Conservation (phyloP, 2,113 vertebrate species). For the Sinocyclocheilus maitianheensis region DNA sequence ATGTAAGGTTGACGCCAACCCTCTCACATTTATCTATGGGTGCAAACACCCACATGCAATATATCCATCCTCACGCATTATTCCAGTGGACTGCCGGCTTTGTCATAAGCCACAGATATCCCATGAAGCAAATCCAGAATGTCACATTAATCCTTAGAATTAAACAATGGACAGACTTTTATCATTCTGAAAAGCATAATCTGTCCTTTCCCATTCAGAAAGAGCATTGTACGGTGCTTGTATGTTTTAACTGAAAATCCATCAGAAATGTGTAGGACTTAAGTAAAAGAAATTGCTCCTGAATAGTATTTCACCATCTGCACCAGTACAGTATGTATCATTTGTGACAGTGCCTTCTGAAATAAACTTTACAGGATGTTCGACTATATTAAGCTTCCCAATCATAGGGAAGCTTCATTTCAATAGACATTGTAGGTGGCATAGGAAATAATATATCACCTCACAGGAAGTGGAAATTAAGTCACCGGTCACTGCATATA, state of each 20-base stretch:
- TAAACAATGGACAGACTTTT: constrained; percentile 35
- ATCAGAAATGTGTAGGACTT: constrained; percentile 16
- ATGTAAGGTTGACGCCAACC: not conserved
- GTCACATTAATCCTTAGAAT: constrained; percentile 23
- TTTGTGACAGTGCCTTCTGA: not conserved
- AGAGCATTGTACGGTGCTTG: not conserved
- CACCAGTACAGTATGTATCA: not conserved
- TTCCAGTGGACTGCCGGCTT: constrained; percentile 10
- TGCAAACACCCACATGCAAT: constrained; percentile 7
- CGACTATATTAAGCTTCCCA: not conserved
- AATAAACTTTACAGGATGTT: not conserved
- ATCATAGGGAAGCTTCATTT: not conserved
- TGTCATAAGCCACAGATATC: constrained; percentile 39
- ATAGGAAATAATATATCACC: not conserved
- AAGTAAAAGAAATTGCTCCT: not conserved
- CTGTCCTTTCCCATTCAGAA: constrained; percentile 49
- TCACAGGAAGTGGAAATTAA: too few species aligned
- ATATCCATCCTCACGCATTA: constrained; percentile 12
- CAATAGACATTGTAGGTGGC: not conserved
- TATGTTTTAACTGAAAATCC: not conserved
- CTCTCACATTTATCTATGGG: constrained; percentile 3
- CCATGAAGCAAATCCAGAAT: constrained; percentile 19
- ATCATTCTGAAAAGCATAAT: constrained; percentile 40
- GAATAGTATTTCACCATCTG: not conserved
- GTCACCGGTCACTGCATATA: too few species aligned